These are phyloP conservation scores for Trematomus bernacchii DNA, from an alignment of 2,797 vertebrate species.

Conservation along the genomic window DNA sequence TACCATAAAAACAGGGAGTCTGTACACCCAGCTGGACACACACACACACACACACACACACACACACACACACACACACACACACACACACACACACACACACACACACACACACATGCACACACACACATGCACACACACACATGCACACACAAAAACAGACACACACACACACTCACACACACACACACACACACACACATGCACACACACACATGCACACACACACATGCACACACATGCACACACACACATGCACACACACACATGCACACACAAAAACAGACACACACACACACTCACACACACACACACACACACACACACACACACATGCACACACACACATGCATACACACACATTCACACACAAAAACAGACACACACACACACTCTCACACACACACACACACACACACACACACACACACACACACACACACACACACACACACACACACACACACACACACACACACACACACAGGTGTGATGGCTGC, in stretches of 20 bases:
- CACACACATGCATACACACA: too few relatives aligned
- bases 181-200: conserved; percentile 40
- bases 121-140: conserved; percentile 44
- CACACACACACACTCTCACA: conserved; percentile 26
- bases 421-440: too few relatives aligned
- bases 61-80: conserved; percentile 42
- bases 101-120: conserved; percentile 42
- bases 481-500: conserved; percentile 43
- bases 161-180: conserved; percentile 22
- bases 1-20: conserved; percentile 69
- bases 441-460: too few relatives aligned
- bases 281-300: conserved; percentile 23
- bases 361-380: conserved; percentile 41
- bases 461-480: conserved; percentile 38
- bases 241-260: conserved; percentile 17
- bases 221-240: too few relatives aligned
- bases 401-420: conserved; percentile 31
- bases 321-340: conserved; percentile 46
- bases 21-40: conserved; percentile 76
- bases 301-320: conserved; percentile 9
- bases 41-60: conserved; percentile 46
- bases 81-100: conserved; percentile 11
- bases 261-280: too few relatives aligned
- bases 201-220: background rate
- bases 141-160: conserved; percentile 43